Evolutionary conservation across 1,140 invertebrate species (phyloP), one percentile per base, ranked within the genome.

Genomic region (Drosophila sechellia): DNA sequence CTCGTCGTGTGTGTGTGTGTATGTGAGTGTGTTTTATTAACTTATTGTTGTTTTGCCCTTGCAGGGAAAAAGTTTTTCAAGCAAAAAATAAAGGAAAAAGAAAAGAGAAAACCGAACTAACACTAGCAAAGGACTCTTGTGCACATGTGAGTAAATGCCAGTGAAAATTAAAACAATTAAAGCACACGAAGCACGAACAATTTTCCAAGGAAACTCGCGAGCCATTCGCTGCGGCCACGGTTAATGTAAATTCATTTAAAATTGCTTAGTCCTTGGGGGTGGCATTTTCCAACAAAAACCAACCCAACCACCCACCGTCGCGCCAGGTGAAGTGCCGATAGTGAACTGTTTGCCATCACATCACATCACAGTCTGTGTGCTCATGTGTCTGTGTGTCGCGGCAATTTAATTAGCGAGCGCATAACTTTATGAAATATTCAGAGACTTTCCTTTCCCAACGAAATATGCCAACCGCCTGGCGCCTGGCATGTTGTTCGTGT

Each of bases 361-460:
- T 69, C 39, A 40, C 13, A 2, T 45, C 72, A 12, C 49, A 49
- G 8, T n/a, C 13, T 31, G 25, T 31, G 31, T 31, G 25, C n/a
- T 25, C 49, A 52, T 54, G 17, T 15, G 48, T 57, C 48, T 76
- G 71, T 76, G 71, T 89, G 85, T 79, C 85, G 80, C 80, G 78
- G 87, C 85, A 89, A 89, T 89, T 89, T 89, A 89, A 89, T 89
- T 89, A 89, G 85, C 85, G 80, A 71, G 85, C 69, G 57, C 83
- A 89, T 89, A 90, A 77, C 85, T 89, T 65, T 56, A 90, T 89
- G 77, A 89, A 89, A 89, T 89, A 89, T 89, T 90, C 80, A 89
- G 79, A 76, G 74, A 90, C 79, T 90, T 81, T 85, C 59, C 79
- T 90, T 81, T 85, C 59, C 49, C 46, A 68, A 48, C 65, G 69